phyloP scores from a whole-genome alignment of 2,113 vertebrate genomes.

The Cynocephalus volans region DNA sequence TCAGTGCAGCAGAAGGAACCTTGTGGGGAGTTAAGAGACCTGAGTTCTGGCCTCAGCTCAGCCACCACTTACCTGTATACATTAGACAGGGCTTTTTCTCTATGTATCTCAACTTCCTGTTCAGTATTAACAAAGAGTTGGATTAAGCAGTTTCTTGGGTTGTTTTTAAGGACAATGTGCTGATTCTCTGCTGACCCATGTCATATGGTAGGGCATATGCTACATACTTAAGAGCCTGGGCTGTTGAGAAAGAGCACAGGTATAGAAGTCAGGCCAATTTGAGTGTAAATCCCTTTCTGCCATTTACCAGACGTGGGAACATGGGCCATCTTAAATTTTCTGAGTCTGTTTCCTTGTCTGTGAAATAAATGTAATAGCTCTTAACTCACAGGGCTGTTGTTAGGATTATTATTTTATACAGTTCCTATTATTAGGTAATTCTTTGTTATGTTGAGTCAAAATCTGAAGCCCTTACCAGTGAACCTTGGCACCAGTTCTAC shows the following conservation, averaged over 20 bases:
- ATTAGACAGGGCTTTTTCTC: not conserved
- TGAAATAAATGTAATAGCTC: not conserved
- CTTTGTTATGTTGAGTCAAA: not conserved
- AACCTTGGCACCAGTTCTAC: not conserved
- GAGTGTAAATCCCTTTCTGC: not conserved
- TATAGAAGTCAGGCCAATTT: not conserved
- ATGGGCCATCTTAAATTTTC: not conserved
- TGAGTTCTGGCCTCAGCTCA: not conserved
- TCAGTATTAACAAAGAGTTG: accelerated
- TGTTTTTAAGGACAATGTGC: not conserved
- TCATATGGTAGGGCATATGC: not conserved
- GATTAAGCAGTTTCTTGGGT: not conserved
- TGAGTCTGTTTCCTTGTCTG: not conserved
- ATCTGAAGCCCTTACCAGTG: not conserved
- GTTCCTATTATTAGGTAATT: not conserved
- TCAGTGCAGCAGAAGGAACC: not conserved
- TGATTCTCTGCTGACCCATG: not conserved
- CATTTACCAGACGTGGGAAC: no score
- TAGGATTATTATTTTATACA: not conserved
- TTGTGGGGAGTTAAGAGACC: not conserved
- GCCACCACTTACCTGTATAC: not conserved
- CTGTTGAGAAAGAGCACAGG: not conserved
- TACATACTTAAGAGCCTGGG: not conserved
- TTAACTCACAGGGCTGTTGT: accelerated
- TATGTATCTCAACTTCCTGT: not conserved